phyloP scores from a whole-genome alignment of 23 tunicate species.

The Halocynthia aurantium region DNA sequence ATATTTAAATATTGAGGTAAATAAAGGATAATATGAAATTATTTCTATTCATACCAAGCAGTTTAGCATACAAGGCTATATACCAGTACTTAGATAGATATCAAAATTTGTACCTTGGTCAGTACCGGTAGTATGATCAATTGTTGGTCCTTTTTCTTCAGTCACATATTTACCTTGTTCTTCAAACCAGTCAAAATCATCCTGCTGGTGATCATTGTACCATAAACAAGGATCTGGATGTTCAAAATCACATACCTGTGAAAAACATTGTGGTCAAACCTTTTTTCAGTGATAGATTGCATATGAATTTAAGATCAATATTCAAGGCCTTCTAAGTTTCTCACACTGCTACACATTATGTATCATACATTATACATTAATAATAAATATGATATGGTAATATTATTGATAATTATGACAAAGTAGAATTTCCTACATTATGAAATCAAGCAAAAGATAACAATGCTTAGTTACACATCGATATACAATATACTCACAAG shows the following conservation, averaged over 20 bases:
- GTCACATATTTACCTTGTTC: slow-evolving; percentile 35
- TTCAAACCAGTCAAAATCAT: slow-evolving; percentile 65
- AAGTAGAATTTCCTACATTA: too few relatives aligned
- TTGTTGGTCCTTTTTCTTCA: slow-evolving; percentile 38
- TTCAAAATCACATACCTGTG: slow-evolving; percentile 66
- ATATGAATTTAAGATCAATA: not conserved
- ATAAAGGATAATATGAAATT: not conserved
- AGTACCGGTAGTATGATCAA: slow-evolving; percentile 43
- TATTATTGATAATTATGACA: too few relatives aligned
- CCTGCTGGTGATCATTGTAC: slow-evolving; percentile 29
- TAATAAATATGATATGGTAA: too few relatives aligned
- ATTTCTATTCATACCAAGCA: not conserved
- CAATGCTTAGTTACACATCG: too few relatives aligned
- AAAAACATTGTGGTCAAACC: not conserved
- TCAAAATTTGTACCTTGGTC: slow-evolving; percentile 28
- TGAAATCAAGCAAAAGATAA: too few relatives aligned
- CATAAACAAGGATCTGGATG: slow-evolving; percentile 68
- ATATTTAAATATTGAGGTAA: not conserved
- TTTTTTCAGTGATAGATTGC: not conserved
- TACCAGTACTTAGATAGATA: too few relatives aligned
- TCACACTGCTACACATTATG: too few relatives aligned
- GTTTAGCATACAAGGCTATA: too few relatives aligned
- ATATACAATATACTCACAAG: too few relatives aligned
- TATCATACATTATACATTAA: too few relatives aligned
- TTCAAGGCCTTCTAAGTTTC: too few relatives aligned